A percentile compares a stretch with the other conserved stretches of the same genome.
Conservation (phyloP, 1,140 invertebrate genomes). For the Drosophila funebris region DNA sequence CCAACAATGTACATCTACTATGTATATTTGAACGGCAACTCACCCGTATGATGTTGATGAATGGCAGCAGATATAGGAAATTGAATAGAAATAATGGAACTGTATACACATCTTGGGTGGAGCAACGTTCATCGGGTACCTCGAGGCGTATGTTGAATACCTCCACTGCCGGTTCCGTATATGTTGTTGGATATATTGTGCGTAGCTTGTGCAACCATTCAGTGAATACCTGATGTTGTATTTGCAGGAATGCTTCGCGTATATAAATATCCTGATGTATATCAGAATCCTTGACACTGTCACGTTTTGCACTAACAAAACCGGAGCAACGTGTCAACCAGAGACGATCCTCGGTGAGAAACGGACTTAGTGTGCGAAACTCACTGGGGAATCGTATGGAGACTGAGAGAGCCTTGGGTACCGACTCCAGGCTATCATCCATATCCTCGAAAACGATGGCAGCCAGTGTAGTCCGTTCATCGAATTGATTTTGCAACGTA, state of each 20-base stretch:
- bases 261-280: constrained; percentile 65
- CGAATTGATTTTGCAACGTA: constrained; percentile 53
- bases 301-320: constrained; percentile 33
- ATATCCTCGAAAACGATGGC: constrained; percentile 34
- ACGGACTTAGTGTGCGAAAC: constrained; percentile 56
- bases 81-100: constrained; percentile 62
- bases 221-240: constrained; percentile 60
- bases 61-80: constrained; percentile 62
- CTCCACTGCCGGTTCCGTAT: constrained; percentile 33
- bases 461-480: constrained; percentile 60
- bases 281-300: constrained; percentile 32
- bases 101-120: constrained; percentile 13
- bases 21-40: constrained; percentile 20
- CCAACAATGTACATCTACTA: no score
- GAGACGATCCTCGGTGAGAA: constrained; percentile 60
- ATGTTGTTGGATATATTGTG: neutral
- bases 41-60: constrained; percentile 63
- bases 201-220: constrained; percentile 48
- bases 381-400: constrained; percentile 67
- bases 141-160: constrained; percentile 41
- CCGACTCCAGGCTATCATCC: neutral
- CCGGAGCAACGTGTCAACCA: constrained; percentile 71
- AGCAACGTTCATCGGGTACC: constrained; percentile 39
- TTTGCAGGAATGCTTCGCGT: constrained; percentile 64
- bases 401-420: constrained; percentile 37